A percentile compares a stretch with the other conserved stretches of the same genome.
Evolutionary conservation across 2,797 vertebrate genomes (phyloP).

Genomic region (Cirrhinus molitorella): DNA sequence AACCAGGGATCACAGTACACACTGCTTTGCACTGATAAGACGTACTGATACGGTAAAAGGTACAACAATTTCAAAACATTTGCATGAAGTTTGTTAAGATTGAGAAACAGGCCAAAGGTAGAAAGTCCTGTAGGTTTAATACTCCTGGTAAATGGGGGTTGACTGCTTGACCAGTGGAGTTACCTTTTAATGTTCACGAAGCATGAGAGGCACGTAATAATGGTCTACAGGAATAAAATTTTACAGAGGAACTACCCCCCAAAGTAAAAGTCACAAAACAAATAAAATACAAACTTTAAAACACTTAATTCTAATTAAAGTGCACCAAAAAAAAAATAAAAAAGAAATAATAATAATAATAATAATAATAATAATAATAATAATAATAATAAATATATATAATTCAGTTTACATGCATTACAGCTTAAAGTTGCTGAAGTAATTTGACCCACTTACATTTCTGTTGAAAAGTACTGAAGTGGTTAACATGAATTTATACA

Average conservation of each 20-base stretch:
- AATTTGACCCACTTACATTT: background rate
- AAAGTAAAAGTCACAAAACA: no score
- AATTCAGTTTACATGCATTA: no score
- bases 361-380: no score
- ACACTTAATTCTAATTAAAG: no score
- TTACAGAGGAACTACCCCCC: no score
- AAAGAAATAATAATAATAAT: no score
- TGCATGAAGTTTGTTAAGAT: background rate
- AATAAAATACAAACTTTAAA: no score
- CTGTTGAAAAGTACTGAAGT: no score
- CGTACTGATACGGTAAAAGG: background rate
- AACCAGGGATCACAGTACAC: conserved; percentile 8
- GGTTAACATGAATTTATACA: no score
- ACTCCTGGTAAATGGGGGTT: background rate
- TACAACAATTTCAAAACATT: background rate
- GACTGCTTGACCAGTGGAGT: background rate
- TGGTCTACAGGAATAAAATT: no score
- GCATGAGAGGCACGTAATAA: background rate
- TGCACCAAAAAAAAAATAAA: no score
- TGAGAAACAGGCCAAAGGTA: conserved; percentile 42
- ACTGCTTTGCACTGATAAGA: conserved; percentile 20
- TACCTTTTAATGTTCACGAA: conserved; percentile 22
- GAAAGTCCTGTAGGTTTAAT: conserved; percentile 34
- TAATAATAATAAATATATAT: no score
- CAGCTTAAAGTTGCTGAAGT: background rate